These are phyloP conservation scores for Plestiodon gilberti DNA, from an alignment of 2,113 vertebrate species.

Conservation along the genomic window DNA sequence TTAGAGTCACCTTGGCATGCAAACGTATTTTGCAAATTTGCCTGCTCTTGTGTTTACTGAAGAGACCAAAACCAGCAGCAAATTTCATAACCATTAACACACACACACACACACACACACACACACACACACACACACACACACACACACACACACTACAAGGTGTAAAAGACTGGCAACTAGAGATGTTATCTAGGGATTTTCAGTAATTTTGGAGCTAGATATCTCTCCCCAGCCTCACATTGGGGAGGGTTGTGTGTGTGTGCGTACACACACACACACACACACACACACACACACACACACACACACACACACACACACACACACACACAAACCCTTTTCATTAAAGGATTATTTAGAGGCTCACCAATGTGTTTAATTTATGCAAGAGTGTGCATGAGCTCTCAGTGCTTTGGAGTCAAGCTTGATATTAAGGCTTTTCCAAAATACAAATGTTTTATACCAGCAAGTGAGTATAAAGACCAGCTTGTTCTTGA, in stretches of 20 bases:
- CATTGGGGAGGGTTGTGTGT: no score
- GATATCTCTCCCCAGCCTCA: constrained; percentile 4
- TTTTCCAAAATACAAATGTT: neutral
- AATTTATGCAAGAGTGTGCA: constrained; percentile 2
- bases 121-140: constrained; percentile 28
- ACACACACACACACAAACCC: no score
- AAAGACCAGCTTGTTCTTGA: neutral
- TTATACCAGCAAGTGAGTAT: neutral
- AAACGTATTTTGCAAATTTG: constrained; percentile 62
- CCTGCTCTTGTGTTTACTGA: constrained; percentile 61
- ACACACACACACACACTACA: constrained; percentile 40
- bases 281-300: no score
- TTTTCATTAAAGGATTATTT: constrained; percentile 15
- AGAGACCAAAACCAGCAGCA: constrained; percentile 56
- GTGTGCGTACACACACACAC: no score
- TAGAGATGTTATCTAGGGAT: constrained; percentile 47
- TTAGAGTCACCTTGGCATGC: constrained; percentile 59
- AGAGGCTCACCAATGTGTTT: neutral
- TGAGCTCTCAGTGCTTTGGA: neutral
- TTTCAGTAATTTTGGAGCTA: constrained; percentile 34
- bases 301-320: no score
- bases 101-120: no score
- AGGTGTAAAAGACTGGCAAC: constrained; percentile 48
- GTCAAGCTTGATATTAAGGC: neutral
- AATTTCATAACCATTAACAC: constrained; percentile 54